Base-by-base conservation (phyloP, 2,797 vertebrate species). In the Danio albolineatus region DNA sequence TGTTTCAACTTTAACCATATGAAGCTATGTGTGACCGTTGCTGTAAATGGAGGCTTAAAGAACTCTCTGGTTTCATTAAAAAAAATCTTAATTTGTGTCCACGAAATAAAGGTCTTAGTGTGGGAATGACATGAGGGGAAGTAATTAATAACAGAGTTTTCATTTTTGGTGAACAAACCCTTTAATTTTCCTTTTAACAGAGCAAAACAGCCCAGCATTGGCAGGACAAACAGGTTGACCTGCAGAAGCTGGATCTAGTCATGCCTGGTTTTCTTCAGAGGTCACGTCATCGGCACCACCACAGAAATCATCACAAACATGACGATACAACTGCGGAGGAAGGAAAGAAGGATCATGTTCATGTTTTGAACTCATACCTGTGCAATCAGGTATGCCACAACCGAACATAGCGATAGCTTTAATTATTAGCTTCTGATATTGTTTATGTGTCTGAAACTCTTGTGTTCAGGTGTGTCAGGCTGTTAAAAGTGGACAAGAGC, bases 391-490 rank as follows among this genome's bases (percentile, higher is more conserved):
- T 85, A 65, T 54, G 49, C 44, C 49, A 43, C 38, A 61, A 46
- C 13, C 10, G 4, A 28, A 14, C 17, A 56, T 21, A 1, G 6
- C 17, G 69, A 41, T 43, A 43, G 21, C 28, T 48, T 77, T 41
- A 44, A 62, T 54, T 39, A 54, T 54, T 39, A 44, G 49, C 48
- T 75, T 56, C 49, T 12, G 4, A 36, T 28, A 19, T 59, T 17
- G 19, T 43, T 66, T 2, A 49, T 46, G 67, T 19, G 48, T 49
- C 75, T 59, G n/a, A 69, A 76, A 44, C 51, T 21, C 51, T 76
- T 64, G 64, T 80, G 10, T 44, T 71, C 21, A 85, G 78, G 78
- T 85, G 10, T 85, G 82, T 38, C 75, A 75, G 64, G 46, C 67
- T 28, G 70, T 78, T 44, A 81, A 83, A 62, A 81, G 71, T 72